phyloP scores from a whole-genome alignment of 2,888 invertebrate genomes.

The Diadromus collaris region DNA sequence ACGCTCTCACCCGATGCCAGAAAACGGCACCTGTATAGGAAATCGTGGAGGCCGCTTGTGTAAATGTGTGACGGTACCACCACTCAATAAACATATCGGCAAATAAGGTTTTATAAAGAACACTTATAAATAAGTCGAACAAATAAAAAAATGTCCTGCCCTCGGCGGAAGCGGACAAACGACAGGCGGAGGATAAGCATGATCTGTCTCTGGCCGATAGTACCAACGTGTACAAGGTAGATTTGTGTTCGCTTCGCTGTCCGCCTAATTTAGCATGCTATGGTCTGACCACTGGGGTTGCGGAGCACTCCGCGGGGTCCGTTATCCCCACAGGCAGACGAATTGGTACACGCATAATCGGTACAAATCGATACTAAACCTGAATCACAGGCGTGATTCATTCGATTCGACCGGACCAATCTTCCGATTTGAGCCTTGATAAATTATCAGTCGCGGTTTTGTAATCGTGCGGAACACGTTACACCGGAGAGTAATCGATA shows the following conservation, averaged over 20 bases:
- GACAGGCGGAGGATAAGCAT: neutral
- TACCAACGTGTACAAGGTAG: conserved; percentile 7
- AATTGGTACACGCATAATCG: conserved; percentile 53
- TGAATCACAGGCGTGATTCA: conserved; percentile 17
- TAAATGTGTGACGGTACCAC: neutral
- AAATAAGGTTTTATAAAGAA: neutral
- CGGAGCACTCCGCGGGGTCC: conserved; percentile 20
- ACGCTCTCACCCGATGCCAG: conserved; percentile 28
- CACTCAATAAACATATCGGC: neutral
- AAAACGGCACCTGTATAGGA: neutral
- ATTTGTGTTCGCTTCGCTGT: conserved; percentile 45
- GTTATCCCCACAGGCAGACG: conserved; percentile 27
- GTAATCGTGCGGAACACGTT: neutral
- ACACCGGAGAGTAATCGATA: neutral
- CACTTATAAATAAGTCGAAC: neutral
- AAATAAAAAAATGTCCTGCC: neutral
- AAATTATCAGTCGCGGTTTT: conserved; percentile 1
- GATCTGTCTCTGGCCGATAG: conserved; percentile 23
- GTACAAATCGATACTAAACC: conserved; percentile 41
- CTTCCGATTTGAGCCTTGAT: conserved; percentile 19
- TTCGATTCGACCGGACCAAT: conserved; percentile 23
- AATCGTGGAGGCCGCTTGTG: neutral
- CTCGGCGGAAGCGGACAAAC: neutral
- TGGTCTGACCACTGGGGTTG: conserved; percentile 32
- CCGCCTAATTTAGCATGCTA: conserved; percentile 53